Evolutionary conservation across 1,140 invertebrate species (phyloP).

Genomic region (Drosophila repleta): DNA sequence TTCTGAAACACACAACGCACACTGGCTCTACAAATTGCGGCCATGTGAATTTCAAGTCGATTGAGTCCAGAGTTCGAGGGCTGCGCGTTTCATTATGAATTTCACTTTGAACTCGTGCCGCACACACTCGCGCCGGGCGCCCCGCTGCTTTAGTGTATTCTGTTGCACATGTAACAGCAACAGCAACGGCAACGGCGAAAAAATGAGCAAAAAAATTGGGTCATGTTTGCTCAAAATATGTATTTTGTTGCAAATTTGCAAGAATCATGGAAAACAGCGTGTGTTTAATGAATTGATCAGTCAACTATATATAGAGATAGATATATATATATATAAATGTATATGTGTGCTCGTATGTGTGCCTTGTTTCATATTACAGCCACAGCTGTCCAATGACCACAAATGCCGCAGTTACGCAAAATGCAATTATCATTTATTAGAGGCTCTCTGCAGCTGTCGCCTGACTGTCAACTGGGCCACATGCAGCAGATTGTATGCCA

Average conservation of each 20-base stretch:
- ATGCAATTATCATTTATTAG: slow-evolving; percentile 42
- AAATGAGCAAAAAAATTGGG: slow-evolving; percentile 51
- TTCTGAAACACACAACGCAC: slow-evolving; percentile 58
- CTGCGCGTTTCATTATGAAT: slow-evolving; percentile 64
- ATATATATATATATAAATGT: neutral
- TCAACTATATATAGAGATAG: neutral
- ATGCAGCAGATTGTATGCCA: neutral
- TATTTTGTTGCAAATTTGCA: slow-evolving; percentile 63
- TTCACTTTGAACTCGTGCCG: slow-evolving; percentile 79
- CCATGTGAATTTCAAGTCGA: slow-evolving; percentile 65
- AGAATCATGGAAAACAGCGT: slow-evolving; percentile 76
- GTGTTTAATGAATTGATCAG: slow-evolving; percentile 72
- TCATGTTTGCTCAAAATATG: slow-evolving; percentile 64
- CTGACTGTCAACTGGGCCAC: slow-evolving; percentile 17
- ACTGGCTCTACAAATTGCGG: slow-evolving; percentile 69
- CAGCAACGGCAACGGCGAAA: neutral
- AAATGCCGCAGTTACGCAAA: slow-evolving; percentile 51
- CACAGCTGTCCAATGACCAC: slow-evolving; percentile 30
- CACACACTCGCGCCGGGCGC: slow-evolving; percentile 34
- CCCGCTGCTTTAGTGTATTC: slow-evolving; percentile 38
- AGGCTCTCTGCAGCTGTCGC: slow-evolving; percentile 42
- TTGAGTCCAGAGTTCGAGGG: slow-evolving; percentile 33
- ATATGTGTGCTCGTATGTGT: neutral
- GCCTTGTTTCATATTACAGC: slow-evolving; percentile 44
- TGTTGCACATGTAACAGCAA: slow-evolving; percentile 32